Percentiles rank a stretch among this genome's conserved stretches.
phyloP scores from a whole-genome alignment of 2,797 vertebrate genomes.

The Sebastes umbrosus region DNA sequence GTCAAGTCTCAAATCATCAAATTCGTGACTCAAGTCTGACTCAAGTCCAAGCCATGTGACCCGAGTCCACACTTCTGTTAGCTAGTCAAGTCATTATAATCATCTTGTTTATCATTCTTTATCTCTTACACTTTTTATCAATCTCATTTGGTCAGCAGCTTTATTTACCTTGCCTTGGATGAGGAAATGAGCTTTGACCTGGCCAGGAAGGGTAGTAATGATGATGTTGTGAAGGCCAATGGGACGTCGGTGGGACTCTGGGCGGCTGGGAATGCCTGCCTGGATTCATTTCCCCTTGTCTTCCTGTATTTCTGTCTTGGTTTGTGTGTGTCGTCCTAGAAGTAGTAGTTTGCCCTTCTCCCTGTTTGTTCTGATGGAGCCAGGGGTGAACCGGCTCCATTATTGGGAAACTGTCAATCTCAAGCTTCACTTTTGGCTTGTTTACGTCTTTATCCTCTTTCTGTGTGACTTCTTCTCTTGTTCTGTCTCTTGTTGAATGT shows the following conservation, averaged over 20 bases:
- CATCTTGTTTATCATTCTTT: not conserved
- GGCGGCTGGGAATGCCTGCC: constrained; percentile 39
- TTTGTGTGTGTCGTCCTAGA: constrained; percentile 23
- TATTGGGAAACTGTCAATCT: constrained; percentile 38
- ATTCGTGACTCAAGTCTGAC: not conserved
- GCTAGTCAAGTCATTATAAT: not conserved
- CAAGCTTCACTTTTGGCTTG: constrained; percentile 40
- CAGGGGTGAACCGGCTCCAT: constrained; percentile 78
- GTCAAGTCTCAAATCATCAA: not conserved
- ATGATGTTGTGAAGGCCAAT: constrained; percentile 53
- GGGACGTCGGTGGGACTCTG: constrained; percentile 51
- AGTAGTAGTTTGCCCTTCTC: constrained; percentile 34
- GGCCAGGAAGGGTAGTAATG: constrained; percentile 53
- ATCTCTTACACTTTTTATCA: not conserved
- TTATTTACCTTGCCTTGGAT: constrained; percentile 59
- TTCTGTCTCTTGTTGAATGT: constrained; percentile 27
- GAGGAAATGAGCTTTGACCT: constrained; percentile 51
- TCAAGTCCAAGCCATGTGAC: not conserved
- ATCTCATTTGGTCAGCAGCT: not conserved
- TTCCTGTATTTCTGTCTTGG: constrained; percentile 38
- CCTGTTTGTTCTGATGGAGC: constrained; percentile 67
- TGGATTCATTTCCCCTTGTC: constrained; percentile 31
- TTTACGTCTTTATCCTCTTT: not conserved
- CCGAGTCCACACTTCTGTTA: not conserved
- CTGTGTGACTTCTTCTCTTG: constrained; percentile 22